phyloP scores from a whole-genome alignment of 2,888 invertebrate genomes.

The Melinopterus prodromus region DNA sequence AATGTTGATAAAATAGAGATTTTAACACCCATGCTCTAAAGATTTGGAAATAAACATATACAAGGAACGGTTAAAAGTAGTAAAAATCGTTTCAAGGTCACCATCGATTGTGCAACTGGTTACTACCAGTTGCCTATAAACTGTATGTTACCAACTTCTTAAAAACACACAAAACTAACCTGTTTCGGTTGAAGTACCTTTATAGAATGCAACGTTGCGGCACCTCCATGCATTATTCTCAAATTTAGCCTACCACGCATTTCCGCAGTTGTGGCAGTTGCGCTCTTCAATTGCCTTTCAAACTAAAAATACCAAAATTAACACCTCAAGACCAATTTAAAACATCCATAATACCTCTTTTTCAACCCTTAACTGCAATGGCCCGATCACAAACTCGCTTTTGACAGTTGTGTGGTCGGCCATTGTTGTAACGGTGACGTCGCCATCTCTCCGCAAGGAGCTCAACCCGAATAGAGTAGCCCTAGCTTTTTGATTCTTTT shows the following conservation, averaged over 20 bases:
- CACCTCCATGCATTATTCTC: slow-evolving; percentile 79
- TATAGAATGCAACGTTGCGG: slow-evolving; percentile 85
- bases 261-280: slow-evolving; percentile 87
- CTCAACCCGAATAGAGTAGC: slow-evolving; percentile 85
- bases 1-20: no score
- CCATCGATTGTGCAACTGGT: no score
- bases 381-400: slow-evolving; percentile 83
- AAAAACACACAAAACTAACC: no score
- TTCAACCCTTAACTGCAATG: slow-evolving; percentile 79
- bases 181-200: slow-evolving; percentile 88
- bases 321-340: not conserved
- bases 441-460: slow-evolving; percentile 79
- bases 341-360: slow-evolving; percentile 66
- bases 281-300: slow-evolving; percentile 83
- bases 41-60: no score
- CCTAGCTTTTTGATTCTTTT: slow-evolving; percentile 71
- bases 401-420: slow-evolving; percentile 83
- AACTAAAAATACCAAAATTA: slow-evolving; percentile 61
- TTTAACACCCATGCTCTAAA: no score
- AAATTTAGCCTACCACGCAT: slow-evolving; percentile 84
- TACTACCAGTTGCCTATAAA: no score
- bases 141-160: no score
- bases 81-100: no score
- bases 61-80: no score
- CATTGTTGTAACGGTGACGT: slow-evolving; percentile 82